Evolutionary conservation across 1,140 invertebrate genomes (phyloP), one percentile per base, ranked within the genome.

Genomic region (Psilanteris sp.): DNA sequence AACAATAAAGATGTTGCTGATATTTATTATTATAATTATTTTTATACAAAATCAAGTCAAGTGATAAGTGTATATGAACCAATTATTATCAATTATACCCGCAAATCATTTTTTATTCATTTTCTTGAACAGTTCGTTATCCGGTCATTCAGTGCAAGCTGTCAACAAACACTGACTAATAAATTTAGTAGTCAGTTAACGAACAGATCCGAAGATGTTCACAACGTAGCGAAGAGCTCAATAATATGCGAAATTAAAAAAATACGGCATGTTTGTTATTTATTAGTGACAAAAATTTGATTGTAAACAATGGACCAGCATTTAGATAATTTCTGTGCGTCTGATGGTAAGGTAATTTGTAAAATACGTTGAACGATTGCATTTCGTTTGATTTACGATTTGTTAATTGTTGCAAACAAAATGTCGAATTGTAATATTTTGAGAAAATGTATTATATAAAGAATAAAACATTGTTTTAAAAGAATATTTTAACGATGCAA

Each of bases 151-250:
- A 68, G 48, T 68, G 39, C 59, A 54, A 76, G 57, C 66, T 70
- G 73, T 70, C 66, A 76, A 76, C 59, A 66, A 76, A 76, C 61
- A 74, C 52, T 54, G 66, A 59, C 59, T 66, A 66, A 71, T 66
- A 71, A 76, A 59, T 76, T 57, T 70, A 75, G 55, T 34, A 66
- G 59, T 71, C 73, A 76, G 73, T 76, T 70, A 59, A 54, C 52
- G 59, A 66, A 59, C 57, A 61, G 73, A 76, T 29, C 54, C 46
- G 66, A 76, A 61, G 43, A 70, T 76, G 59, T 43, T 66, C 73
- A 70, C 66, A 70, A 59, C 66, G 54, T 39, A 59, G 36, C 66
- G 66, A 76, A 66, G 66, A 70, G 44, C 32, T 52, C 20, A 14
- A 18, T 70, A 46, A 18, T 70, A 46, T 59, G 34, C 16, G 39